Conservation (phyloP, 2,113 vertebrate genomes). For the Cathartes aura region DNA sequence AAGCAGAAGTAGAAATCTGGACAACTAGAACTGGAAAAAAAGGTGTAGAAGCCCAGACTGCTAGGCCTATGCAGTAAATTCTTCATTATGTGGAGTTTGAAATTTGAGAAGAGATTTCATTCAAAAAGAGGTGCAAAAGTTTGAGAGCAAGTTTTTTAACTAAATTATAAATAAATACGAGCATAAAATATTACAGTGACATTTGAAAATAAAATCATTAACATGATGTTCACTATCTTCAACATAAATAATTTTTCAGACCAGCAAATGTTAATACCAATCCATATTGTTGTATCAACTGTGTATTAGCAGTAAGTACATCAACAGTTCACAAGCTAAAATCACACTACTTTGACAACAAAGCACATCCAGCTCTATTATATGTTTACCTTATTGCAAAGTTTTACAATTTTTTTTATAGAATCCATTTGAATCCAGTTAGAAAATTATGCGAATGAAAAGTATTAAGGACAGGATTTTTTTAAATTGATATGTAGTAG, state of each 20-base stretch:
- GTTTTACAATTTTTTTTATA: not conserved
- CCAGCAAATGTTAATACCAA: not conserved
- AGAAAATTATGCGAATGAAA: not conserved
- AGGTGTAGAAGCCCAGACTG: not conserved
- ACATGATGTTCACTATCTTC: not conserved
- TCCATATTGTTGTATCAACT: not conserved
- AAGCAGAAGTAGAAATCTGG: not conserved
- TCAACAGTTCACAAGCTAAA: not conserved
- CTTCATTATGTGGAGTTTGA: not conserved
- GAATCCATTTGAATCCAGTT: not conserved
- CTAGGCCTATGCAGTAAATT: not conserved
- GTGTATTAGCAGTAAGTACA: not conserved
- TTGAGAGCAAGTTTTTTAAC: not conserved
- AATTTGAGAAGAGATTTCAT: not conserved
- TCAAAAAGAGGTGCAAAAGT: not conserved
- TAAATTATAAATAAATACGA: not conserved
- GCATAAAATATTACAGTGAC: not conserved
- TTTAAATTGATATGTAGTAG: not conserved
- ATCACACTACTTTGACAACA: not conserved
- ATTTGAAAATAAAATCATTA: not conserved
- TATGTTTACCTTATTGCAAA: not conserved
- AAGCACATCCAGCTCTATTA: not conserved
- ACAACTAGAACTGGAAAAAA: not conserved
- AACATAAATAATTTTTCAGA: not conserved
- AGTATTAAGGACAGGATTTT: not conserved